Conservation (phyloP, 37 sponge, comb jelly and placozoan genomes). For the Spongia lamella region DNA sequence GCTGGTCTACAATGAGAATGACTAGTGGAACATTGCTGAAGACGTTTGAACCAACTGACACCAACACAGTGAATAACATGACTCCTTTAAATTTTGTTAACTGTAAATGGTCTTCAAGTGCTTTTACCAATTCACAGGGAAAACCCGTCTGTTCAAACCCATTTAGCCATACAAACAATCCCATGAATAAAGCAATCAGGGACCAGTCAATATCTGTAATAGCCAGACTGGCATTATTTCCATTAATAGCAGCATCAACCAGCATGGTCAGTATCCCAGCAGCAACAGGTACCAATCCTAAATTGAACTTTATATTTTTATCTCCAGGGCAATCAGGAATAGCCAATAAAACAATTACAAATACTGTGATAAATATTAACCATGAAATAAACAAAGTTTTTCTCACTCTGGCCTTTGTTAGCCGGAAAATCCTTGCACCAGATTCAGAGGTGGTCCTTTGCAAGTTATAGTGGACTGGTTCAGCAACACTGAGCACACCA, state of each 20-base stretch:
- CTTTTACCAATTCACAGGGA: slow-evolving; percentile 27
- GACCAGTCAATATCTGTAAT: slow-evolving; percentile 54
- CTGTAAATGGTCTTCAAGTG: slow-evolving; percentile 21
- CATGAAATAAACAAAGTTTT: slow-evolving; percentile 53
- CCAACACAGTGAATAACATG: slow-evolving; percentile 45
- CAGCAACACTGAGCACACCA: not conserved
- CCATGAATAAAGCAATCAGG: slow-evolving; percentile 54
- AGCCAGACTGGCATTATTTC: slow-evolving; percentile 27
- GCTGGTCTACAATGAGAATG: slow-evolving; percentile 42
- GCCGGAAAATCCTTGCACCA: not conserved
- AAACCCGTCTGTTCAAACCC: slow-evolving; percentile 53
- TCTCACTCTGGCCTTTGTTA: slow-evolving; percentile 42
- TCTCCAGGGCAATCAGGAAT: slow-evolving; percentile 17
- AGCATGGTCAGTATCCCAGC: slow-evolving; percentile 44
- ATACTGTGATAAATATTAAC: slow-evolving; percentile 46
- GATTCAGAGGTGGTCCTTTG: slow-evolving; percentile 9
- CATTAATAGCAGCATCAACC: slow-evolving; percentile 45
- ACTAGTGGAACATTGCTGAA: slow-evolving; percentile 54
- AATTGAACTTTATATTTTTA: slow-evolving; percentile 33
- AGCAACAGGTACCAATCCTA: slow-evolving; percentile 51
- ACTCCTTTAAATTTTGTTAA: slow-evolving; percentile 42
- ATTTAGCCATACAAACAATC: slow-evolving; percentile 48
- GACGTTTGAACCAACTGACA: slow-evolving; percentile 45
- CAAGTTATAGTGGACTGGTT: not conserved
- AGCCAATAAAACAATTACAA: slow-evolving; percentile 61